Evolutionary conservation across 2,888 invertebrate genomes (phyloP).

Genomic region (Leptopilina myrica): DNA sequence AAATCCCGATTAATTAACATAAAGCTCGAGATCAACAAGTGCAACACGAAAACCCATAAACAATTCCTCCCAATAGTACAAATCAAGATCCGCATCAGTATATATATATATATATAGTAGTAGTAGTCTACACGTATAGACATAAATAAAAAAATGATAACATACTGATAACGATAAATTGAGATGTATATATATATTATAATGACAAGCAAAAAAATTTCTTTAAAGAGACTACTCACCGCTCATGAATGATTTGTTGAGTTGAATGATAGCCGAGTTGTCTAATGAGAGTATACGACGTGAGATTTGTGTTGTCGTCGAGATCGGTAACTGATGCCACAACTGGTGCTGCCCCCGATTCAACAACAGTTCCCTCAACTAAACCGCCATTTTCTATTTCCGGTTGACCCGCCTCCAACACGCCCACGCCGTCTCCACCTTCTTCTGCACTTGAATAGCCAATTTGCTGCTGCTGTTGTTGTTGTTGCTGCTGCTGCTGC

Average conservation of each 20-base stretch:
- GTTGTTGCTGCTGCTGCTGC: slow-evolving; percentile 56
- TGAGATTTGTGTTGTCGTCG: slow-evolving; percentile 56
- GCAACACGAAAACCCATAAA: too few species aligned
- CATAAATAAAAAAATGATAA: too few species aligned
- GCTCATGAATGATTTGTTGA: slow-evolving; percentile 62
- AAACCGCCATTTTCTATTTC: slow-evolving; percentile 75
- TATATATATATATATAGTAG: too few species aligned
- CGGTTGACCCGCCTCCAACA: slow-evolving; percentile 74
- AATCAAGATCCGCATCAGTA: too few species aligned
- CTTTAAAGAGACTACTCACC: slow-evolving; percentile 56
- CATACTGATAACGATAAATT: too few species aligned
- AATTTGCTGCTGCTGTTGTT: slow-evolving; percentile 59
- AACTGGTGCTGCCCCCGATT: slow-evolving; percentile 60
- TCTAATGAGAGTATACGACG: slow-evolving; percentile 62
- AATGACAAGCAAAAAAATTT: not conserved
- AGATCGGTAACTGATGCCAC: slow-evolving; percentile 53
- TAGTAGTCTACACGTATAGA: too few species aligned
- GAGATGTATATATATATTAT: too few species aligned
- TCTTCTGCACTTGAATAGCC: slow-evolving; percentile 63
- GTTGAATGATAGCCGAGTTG: slow-evolving; percentile 62
- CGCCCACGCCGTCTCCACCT: slow-evolving; percentile 73
- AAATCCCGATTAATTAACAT: too few species aligned
- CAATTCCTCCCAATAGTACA: too few species aligned
- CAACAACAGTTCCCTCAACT: slow-evolving; percentile 60
- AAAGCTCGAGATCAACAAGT: too few species aligned